Base-by-base conservation (phyloP, 2,888 invertebrate species). In the Sphinx pinastri region DNA sequence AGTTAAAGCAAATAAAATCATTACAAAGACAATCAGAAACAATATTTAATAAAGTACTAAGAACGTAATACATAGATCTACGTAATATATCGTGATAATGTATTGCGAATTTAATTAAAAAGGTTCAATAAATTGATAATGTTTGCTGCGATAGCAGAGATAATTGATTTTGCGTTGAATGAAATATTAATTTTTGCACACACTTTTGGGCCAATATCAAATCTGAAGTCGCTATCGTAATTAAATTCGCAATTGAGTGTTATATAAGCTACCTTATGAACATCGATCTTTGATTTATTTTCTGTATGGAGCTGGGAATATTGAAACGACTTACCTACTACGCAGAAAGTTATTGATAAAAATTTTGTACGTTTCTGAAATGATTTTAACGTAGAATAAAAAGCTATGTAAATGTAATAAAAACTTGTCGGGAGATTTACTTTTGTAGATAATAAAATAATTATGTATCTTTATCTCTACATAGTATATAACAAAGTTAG, bases 101-200 rank as follows among this genome's bases (percentile, higher is more conserved):
- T 25, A 63, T 49, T 47, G 63, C 47, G 13, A 63, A 63, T 63
- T 63, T 63, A 63, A 63, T 63, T 63, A 69, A 31, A 69, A 60
- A 45, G 54, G 31, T 54, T 72, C 75, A 73, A 77, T 79, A 75
- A 68, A 77, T 76, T 77, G 76, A 79, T 80, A 78, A 80, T 79
- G 76, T 81, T 81, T 74, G 70, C 70, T 66, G 52, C 68, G 71
- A 75, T 76, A 78, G 74, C 75, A 71, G 71, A 71, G 72, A 73
- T 77, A 73, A 79, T 77, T 74, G 75, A 78, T 76, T 73, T 69
- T 59, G 45, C 25, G 16, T 59, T 60, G 31, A 68, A 8, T 38
- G 51, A 59, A 52, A 59, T 71, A 76, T 72, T 71, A 72, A 72
- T 73, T 74, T 71, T 73, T 69, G 67, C 68, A 58, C 67, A 73